phyloP scores from a whole-genome alignment of 2,797 vertebrate genomes.

The Pseudomugil tenellus region DNA sequence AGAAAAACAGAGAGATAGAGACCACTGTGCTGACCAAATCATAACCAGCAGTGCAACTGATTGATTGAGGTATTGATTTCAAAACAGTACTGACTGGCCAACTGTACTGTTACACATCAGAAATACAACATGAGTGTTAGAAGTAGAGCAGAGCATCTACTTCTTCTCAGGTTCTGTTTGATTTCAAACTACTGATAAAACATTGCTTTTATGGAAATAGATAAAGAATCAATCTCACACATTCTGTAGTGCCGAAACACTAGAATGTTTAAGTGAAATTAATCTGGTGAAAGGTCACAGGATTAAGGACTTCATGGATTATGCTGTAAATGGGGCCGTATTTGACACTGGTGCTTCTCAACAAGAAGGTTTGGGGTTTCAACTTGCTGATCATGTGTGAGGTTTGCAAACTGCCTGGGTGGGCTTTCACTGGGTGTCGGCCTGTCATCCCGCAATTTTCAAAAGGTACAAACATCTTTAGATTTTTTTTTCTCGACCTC shows the following conservation, averaged over 20 bases:
- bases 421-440: neutral
- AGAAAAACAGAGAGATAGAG: conserved; percentile 1
- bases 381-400: neutral
- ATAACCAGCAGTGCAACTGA: conserved; percentile 32
- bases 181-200: neutral
- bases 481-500: neutral
- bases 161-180: conserved; percentile 1
- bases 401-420: neutral
- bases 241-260: neutral
- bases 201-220: neutral
- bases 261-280: conserved; percentile 20
- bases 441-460: neutral
- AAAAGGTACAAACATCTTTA: neutral
- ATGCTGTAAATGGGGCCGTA: neutral
- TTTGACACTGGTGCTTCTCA: neutral
- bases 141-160: neutral
- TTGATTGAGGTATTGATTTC: conserved; percentile 61
- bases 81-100: conserved; percentile 34
- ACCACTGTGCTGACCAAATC: conserved; percentile 28
- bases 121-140: conserved; percentile 1
- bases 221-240: neutral
- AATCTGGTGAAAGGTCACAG: conserved; percentile 13
- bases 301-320: conserved; percentile 34
- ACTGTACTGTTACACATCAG: conserved; percentile 32
- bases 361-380: neutral